Conservation (phyloP, 1,140 invertebrate genomes). For the Drosophila parvula region DNA sequence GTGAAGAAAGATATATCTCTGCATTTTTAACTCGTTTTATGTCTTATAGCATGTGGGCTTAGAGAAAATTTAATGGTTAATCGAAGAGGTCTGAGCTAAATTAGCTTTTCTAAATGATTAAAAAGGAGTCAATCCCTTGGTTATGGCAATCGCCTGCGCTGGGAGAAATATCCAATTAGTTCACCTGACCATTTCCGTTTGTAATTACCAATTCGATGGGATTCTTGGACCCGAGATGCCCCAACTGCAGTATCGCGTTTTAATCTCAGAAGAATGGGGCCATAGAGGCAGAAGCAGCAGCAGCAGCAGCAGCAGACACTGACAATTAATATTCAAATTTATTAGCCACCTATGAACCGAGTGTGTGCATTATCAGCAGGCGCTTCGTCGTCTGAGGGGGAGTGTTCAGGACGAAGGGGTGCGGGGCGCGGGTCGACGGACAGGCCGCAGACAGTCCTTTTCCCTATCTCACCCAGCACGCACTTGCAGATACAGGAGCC, state of each 20-base stretch:
- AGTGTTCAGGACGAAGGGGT: not conserved
- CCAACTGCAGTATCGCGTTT: constrained; percentile 58
- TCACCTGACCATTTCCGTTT: constrained; percentile 34
- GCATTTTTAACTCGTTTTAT: not conserved
- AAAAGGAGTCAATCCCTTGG: not conserved
- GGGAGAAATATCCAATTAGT: constrained; percentile 42
- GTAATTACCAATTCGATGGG: constrained; percentile 47
- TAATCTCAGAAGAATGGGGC: constrained; percentile 58
- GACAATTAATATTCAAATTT: constrained; percentile 84
- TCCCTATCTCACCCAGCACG: constrained; percentile 55
- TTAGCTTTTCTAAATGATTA: not conserved
- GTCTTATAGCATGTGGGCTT: not conserved
- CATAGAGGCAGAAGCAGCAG: not conserved
- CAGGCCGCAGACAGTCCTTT: constrained; percentile 22
- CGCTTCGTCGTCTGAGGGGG: constrained; percentile 35
- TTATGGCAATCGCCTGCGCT: constrained; percentile 7
- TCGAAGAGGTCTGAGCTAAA: too few relatives aligned
- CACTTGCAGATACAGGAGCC: constrained; percentile 32
- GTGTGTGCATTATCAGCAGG: constrained; percentile 83
- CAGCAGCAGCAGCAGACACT: constrained; percentile 62
- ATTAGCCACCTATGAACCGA: constrained; percentile 83
- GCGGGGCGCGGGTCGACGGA: not conserved
- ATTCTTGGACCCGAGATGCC: constrained; percentile 3
- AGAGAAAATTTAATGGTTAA: too few relatives aligned
- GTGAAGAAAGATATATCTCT: not conserved